phyloP scores from a whole-genome alignment of 2,888 invertebrate genomes.

The Agrochola macilenta region DNA sequence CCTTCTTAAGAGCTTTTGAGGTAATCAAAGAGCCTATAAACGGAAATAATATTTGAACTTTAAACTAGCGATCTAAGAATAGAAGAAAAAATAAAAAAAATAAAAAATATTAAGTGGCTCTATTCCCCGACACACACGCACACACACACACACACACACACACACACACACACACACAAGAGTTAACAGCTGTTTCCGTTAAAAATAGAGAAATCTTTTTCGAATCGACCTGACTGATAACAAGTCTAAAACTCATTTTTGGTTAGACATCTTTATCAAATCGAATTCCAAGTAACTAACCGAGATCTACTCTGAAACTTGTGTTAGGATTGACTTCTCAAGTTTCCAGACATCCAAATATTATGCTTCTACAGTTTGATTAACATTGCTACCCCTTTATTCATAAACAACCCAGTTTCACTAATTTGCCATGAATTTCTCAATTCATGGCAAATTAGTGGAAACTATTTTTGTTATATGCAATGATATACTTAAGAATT shows the following conservation, averaged over 20 bases:
- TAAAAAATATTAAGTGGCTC: not conserved
- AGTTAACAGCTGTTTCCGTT: not conserved
- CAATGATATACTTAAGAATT: too few relatives aligned
- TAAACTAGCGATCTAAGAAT: not conserved
- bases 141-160: not conserved
- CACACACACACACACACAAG: not conserved
- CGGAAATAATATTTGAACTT: slow-evolving; percentile 28
- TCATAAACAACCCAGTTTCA: not conserved
- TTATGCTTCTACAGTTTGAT: slow-evolving; percentile 5
- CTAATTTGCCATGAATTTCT: too few relatives aligned
- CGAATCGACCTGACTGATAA: not conserved
- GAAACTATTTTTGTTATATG: too few relatives aligned
- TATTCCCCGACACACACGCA: not conserved
- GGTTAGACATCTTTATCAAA: not conserved
- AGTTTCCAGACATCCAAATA: slow-evolving; percentile 16
- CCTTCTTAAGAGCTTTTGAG: not conserved
- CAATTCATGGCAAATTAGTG: too few relatives aligned
- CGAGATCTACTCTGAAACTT: not conserved
- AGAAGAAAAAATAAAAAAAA: not conserved
- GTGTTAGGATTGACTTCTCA: not conserved
- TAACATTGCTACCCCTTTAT: not conserved
- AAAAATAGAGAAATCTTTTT: not conserved
- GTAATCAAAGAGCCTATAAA: slow-evolving; percentile 14
- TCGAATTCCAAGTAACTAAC: not conserved
- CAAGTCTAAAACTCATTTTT: too few relatives aligned